Evolutionary conservation across 2,888 invertebrate species (phyloP).

Genomic region (Apodemia hepburni): DNA sequence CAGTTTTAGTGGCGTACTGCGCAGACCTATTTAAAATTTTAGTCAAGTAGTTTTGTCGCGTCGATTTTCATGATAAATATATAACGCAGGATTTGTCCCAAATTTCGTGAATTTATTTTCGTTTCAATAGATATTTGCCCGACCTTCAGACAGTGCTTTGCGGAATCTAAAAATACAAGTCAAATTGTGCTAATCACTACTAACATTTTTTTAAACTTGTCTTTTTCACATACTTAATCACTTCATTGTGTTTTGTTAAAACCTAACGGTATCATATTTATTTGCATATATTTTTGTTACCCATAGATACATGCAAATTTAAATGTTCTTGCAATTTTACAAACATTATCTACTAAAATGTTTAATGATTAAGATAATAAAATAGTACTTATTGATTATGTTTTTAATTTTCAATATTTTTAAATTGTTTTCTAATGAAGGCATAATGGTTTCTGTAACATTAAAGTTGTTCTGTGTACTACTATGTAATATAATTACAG

Average conservation of each 20-base stretch:
- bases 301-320: no score
- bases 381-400: no score
- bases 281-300: no score
- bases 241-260: neutral
- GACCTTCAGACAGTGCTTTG: slow-evolving; percentile 17
- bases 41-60: slow-evolving; percentile 6
- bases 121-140: neutral
- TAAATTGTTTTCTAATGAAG: no score
- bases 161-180: slow-evolving; percentile 23
- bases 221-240: neutral
- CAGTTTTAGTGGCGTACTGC: slow-evolving; percentile 43
- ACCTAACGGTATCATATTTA: no score
- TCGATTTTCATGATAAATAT: slow-evolving; percentile 3
- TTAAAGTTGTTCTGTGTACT: no score
- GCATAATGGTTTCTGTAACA: no score
- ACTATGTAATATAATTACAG: no score
- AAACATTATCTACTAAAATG: no score
- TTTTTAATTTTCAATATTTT: no score
- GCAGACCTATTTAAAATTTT: slow-evolving; percentile 42
- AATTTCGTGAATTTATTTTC: slow-evolving; percentile 2
- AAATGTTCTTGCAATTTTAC: no score
- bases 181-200: neutral
- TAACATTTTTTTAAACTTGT: neutral
- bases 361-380: no score
- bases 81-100: neutral